These are phyloP conservation scores for Caenorhabditis latens DNA, from an alignment of 1,140 invertebrate species.

Conservation along the genomic window DNA sequence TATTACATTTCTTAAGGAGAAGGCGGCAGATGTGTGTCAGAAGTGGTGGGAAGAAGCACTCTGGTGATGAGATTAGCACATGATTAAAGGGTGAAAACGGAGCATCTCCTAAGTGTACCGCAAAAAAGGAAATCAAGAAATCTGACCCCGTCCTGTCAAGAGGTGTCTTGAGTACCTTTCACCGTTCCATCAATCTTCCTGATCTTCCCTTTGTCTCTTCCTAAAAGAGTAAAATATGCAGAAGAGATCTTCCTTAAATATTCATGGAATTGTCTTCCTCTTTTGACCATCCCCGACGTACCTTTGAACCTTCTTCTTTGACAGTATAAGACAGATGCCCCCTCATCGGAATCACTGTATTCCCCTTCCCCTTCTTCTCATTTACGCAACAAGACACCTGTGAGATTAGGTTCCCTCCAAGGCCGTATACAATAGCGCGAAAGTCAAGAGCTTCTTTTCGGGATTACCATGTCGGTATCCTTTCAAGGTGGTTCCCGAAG, in stretches of 20 bases:
- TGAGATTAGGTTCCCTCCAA: neutral
- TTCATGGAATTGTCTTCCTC: slow-evolving; percentile 33
- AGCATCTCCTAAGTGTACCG: neutral
- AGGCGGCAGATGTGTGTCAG: slow-evolving; percentile 34
- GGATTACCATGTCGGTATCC: slow-evolving; percentile 5
- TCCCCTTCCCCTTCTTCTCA: neutral
- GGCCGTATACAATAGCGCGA: neutral
- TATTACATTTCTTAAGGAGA: slow-evolving; percentile 9
- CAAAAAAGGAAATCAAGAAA: slow-evolving; percentile 1
- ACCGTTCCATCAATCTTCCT: neutral
- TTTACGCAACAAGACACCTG: slow-evolving; percentile 51
- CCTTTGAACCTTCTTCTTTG: slow-evolving; percentile 23
- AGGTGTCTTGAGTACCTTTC: neutral
- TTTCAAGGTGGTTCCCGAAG: neutral
- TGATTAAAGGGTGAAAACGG: slow-evolving; percentile 22
- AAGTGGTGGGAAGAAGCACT: neutral
- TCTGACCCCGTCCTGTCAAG: neutral
- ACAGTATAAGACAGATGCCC: slow-evolving; percentile 1
- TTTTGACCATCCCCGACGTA: neutral
- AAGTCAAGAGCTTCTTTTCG: slow-evolving; percentile 48
- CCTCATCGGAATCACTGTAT: neutral
- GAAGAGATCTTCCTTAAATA: slow-evolving; percentile 7
- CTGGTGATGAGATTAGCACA: slow-evolving; percentile 46
- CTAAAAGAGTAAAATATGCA: neutral
- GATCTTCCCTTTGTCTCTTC: neutral